Base-by-base conservation (phyloP, 2,888 invertebrate species). In the Troides oblongomaculatus region DNA sequence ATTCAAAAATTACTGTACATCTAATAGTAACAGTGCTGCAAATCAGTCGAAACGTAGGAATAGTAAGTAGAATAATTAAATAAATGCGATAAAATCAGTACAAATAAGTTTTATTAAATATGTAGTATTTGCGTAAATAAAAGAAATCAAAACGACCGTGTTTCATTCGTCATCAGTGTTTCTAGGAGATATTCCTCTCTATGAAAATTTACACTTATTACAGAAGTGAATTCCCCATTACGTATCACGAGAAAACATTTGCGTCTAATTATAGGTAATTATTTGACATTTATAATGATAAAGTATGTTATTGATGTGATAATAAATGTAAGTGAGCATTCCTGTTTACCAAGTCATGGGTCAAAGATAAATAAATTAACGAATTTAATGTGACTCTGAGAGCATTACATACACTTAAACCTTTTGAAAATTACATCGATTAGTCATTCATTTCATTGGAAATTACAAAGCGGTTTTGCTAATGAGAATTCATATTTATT, bases 321-420 rank as follows among this genome's bases (percentile, higher is more conserved):
- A 66, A 66, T 66, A 66, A 66, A 66, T 39, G 66, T 66, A 58
- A 60, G 66, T 57, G 25, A 46, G 59, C 66, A 66, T 66, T 50
- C 66, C 46, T 66, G 59, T 66, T 50, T 58, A n/a, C 50, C 25
- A 50, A 66, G 66, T 66, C 66, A 66, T 50, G 66, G 66, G 66
- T 66, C 60, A 66, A 59, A 66, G 66, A 66, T 66, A 66, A 66
- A 46, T 60, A 60, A 66, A 66, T 66, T 60, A 50, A 21, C 60
- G 59, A 60, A 58, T 66, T 66, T 66, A 58, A 60, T 50, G 60
- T 46, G 46, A 50, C 46, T 66, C 43, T 30, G 46, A 25, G 58
- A 46, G 10, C 60, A 60, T 66, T 50, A 59, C 18, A 60, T 46
- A 59, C 46, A 30, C 58, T 60, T 66, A 43, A 23, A 60, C 66